Base-by-base conservation (phyloP, 2,888 invertebrate species). In the Craniophora ligustri region DNA sequence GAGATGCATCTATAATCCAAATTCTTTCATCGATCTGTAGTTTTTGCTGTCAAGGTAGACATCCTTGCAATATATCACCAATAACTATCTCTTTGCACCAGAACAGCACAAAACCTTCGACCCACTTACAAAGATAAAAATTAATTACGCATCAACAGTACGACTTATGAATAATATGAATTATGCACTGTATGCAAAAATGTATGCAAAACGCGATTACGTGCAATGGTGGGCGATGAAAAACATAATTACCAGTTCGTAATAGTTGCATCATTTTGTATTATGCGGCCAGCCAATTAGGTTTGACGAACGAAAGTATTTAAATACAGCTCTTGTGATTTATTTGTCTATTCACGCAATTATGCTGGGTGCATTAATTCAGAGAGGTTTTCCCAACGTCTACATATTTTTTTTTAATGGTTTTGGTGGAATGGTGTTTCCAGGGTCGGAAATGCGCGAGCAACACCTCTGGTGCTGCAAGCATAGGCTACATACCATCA, bases 291-390 rank as follows among this genome's bases (percentile, higher is more conserved):
- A 5, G 7, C 46, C 28, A 54, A 68, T 67, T 62, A 57, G 30
- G 55, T 30, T 63, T 68, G 64, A 63, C 68, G 63, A 72, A 57
- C 47, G 68, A 72, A 67, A 67, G 72, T 57, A 67, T 66, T 54
- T 46, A 5, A 70, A 49, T 53, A 48, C 7, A 28, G 7, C 21
- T 31, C 8, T 13, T 5, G 11, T 45, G 13, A 42, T 42, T 49
- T 47, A 46, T 62, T 54, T 35, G 19, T 42, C 35, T 39, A 14
- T 38, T 48, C 16, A 30, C 7, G 26, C 44, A 13, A 1, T 11
- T 6, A 7, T 19, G 7, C 0, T 19, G 11, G 23, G 26, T n/a
- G 26, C 1, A n/a, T 10, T n/a, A 26, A 26, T n/a, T 26, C 4
- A 10, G n/a, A 26, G 26, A 10, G n/a, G 5, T 5, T 26, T n/a